Evolutionary conservation across 1,140 invertebrate species (phyloP), one percentile per base, ranked within the genome.

Genomic region (Apocrypta bakeri): DNA sequence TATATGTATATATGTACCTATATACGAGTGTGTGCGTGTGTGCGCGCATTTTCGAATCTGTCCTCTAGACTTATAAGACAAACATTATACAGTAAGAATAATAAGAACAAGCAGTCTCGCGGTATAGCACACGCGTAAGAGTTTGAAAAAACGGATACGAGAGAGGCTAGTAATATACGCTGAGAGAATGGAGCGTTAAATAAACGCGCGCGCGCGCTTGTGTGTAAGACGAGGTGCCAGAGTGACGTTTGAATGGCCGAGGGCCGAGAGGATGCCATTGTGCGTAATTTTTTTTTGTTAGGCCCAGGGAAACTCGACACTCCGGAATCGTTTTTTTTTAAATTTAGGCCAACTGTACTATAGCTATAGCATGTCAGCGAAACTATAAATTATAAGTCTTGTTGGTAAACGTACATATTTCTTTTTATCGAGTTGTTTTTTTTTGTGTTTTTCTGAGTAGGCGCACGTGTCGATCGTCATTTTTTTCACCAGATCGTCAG

Each of bases 261-360:
- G 64, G 69, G 48, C 27, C 21, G 21, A 17, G 73, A 73, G 88
- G 89, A 88, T 87, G 87, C 84, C 86, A 88, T 88, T 90, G 91
- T 91, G 88, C 91, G 79, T 85, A n/a, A 31, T 24, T 85, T 40
- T 31, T 21, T 81, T 69, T 82, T 64, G 24, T 31, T 63, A 48
- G 79, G 31, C 68, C n/a, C 74, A 48, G 85, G 87, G 89, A 90
- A 88, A 92, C 88, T 87, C 88, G 90, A 92, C 86, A 92, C 89
- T 89, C 86, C 81, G 90, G 90, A 91, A 91, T 90, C 85, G 90
- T 91, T 91, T 90, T 91, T n/a, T n/a, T 89, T 90, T 91, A 90
- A 91, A 88, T 86, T 87, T 24, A 0, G 27, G 12, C 31, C 69
- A n/a, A 75, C 48, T 27, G 56, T 7, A n/a, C 27, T 29, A 48